Conservation (phyloP, 2,113 vertebrate genomes). For the Ursus arctos region DNA sequence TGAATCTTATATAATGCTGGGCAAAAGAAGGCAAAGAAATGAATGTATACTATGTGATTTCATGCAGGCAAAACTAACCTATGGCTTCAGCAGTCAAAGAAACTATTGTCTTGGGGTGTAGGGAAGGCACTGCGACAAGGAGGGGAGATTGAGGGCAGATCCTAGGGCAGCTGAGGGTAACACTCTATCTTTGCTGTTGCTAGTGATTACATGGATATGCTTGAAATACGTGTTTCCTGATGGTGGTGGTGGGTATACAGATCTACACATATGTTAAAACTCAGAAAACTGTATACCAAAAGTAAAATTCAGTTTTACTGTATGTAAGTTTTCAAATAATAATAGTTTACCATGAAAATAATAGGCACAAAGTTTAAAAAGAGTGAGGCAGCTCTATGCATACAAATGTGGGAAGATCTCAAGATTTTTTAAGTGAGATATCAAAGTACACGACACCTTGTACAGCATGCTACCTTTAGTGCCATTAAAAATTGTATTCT, state of each 20-base stretch:
- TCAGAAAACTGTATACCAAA: background rate
- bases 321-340: background rate
- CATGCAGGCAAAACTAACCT: background rate
- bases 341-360: constrained; percentile 20
- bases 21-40: background rate
- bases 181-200: background rate
- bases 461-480: background rate
- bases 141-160: background rate
- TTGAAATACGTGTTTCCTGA: background rate
- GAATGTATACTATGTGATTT: background rate
- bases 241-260: background rate
- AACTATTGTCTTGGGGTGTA: background rate
- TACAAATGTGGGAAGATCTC: background rate
- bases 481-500: background rate
- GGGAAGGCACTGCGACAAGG: background rate
- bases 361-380: background rate
- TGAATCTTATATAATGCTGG: background rate
- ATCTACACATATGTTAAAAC: background rate
- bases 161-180: background rate
- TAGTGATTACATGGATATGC: background rate
- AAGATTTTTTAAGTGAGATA: background rate
- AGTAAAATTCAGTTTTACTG: constrained; percentile 1
- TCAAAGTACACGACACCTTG: background rate
- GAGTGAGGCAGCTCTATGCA: background rate
- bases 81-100: background rate